Conservation (phyloP, 2,888 invertebrate genomes). For the Ceriagrion tenellum region DNA sequence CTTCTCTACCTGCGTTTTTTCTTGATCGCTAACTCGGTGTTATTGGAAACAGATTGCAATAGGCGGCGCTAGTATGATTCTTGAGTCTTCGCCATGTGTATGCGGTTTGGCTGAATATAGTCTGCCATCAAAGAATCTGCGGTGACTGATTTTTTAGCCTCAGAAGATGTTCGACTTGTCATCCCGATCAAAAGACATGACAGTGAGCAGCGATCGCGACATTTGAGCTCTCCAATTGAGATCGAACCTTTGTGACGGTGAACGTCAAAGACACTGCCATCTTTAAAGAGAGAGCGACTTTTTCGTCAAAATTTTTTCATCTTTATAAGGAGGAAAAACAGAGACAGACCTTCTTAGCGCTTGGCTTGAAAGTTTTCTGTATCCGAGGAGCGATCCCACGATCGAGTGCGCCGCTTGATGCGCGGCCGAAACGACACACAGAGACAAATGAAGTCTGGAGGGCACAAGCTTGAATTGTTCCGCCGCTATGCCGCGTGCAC, state of each 20-base stretch:
- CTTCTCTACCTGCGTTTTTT: background rate
- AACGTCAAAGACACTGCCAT: background rate
- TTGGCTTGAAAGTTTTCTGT: background rate
- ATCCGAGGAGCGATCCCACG: background rate
- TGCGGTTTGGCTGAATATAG: background rate
- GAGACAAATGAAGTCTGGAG: background rate
- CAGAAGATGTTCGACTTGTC: background rate
- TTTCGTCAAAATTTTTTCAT: background rate
- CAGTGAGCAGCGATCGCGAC: background rate
- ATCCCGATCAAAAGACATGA: background rate
- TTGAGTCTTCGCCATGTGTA: background rate
- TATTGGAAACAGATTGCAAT: background rate
- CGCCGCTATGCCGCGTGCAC: background rate
- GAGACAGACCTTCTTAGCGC: background rate
- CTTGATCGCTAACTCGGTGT: background rate
- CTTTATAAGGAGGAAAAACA: background rate
- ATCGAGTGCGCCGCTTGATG: background rate
- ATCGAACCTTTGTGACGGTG: background rate
- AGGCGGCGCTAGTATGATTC: background rate
- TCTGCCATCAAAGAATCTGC: background rate
- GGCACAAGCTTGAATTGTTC: background rate
- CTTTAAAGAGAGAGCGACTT: background rate
- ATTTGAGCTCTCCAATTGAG: background rate
- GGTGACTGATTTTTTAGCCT: background rate
- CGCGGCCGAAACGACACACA: background rate